Base-by-base conservation (phyloP, 2,888 invertebrate genomes). In the Cryptocephalus moraei region DNA sequence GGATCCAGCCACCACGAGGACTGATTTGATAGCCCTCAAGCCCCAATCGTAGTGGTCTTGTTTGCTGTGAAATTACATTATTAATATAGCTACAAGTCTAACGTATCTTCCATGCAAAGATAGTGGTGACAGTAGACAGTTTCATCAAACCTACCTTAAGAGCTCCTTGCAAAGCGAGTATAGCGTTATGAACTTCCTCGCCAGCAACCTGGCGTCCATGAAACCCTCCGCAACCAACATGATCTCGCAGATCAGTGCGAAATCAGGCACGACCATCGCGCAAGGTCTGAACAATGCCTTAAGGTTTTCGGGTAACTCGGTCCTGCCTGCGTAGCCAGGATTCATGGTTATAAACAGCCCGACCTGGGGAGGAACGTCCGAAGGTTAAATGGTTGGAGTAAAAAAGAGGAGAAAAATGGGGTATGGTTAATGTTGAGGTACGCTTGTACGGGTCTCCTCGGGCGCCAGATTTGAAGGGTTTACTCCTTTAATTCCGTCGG, bases 1-100 rank as follows among this genome's bases (percentile, higher is more conserved):
- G 33, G 92, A 83, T 39, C 93, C 94, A 55, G 94, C 94, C 9
- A 95, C 93, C 1, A 95, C 94, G 44, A 95, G 73, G 41, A 95
- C 93, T 45, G 94, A 94, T 68, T 95, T 95, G 59, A 95, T 94
- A 45, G 95, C 95, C 57, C 95, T 73, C 45, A 95, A 74, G 34
- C 95, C 95, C 94, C 94, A 92, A 75, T 95, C 95, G 64, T 95
- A 95, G 69, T 95, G 95, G 68, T 95, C 94, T 70, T 93, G 90
- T 66, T 93, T 93, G 6, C 36, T 36, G 36, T 4, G 12, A 6
- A n/a, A n/a, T n/a, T n/a, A n/a, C n/a, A n/a, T n/a, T n/a, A n/a
- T n/a, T n/a, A n/a, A n/a, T n/a, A n/a, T n/a, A n/a, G n/a, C n/a
- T n/a, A n/a, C n/a, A n/a, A n/a, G n/a, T n/a, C n/a, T n/a, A n/a